phyloP scores from a whole-genome alignment of 2,113 vertebrate species.

The Hydropotes inermis region DNA sequence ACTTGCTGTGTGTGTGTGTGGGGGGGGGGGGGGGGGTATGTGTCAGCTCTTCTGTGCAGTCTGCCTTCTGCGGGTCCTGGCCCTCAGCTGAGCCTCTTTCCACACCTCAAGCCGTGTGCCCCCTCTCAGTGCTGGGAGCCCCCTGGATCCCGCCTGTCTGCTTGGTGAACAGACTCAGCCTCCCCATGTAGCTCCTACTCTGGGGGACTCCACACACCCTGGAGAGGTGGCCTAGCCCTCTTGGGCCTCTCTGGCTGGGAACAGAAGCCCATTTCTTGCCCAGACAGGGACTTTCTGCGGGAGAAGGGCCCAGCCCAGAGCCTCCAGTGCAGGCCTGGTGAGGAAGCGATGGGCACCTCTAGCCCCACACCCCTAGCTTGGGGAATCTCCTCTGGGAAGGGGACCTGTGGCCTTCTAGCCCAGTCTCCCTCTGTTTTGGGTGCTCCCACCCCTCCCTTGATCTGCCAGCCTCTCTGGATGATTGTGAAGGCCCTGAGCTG shows the following conservation, averaged over 20 bases:
- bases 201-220: background rate
- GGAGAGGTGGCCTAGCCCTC: background rate
- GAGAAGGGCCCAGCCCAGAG: background rate
- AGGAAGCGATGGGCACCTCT: background rate
- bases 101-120: background rate
- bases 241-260: background rate
- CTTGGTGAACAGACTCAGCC: background rate
- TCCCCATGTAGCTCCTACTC: background rate
- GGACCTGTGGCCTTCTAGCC: background rate
- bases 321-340: background rate
- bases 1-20: background rate
- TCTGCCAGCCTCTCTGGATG: background rate
- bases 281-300: background rate
- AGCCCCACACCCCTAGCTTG: background rate
- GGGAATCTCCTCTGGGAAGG: background rate
- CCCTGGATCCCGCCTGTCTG: background rate
- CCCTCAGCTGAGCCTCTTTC: background rate
- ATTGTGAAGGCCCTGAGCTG: background rate
- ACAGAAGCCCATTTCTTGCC: background rate
- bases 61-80: background rate
- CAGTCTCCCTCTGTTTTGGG: background rate
- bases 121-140: background rate
- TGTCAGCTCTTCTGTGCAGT: accelerated
- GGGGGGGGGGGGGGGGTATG: too few species aligned
- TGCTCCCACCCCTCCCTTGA: background rate